Evolutionary conservation across 1,140 invertebrate species (phyloP).

Genomic region (Pantala flavescens): DNA sequence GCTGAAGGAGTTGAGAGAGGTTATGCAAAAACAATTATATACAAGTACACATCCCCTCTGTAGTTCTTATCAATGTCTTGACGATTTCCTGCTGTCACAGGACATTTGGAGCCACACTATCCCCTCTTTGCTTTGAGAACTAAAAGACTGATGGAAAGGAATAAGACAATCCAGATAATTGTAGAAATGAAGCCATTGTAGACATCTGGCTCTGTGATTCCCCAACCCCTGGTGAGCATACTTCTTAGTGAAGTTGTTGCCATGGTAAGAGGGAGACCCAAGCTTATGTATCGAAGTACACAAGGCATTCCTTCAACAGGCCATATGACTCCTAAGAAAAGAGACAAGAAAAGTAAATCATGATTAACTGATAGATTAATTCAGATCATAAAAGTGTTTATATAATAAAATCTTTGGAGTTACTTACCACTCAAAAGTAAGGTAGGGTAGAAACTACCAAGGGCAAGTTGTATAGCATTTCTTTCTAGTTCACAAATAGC

Average conservation of each 20-base stretch:
- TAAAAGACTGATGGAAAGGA: constrained; percentile 68
- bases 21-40: neutral
- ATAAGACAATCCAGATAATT: constrained; percentile 77
- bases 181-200: constrained; percentile 82
- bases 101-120: constrained; percentile 29
- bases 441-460: constrained; percentile 88
- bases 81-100: neutral
- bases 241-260: constrained; percentile 81
- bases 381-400: too few species aligned
- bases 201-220: constrained; percentile 65
- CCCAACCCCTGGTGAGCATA: constrained; percentile 84
- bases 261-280: constrained; percentile 77
- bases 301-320: constrained; percentile 58
- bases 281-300: constrained; percentile 68
- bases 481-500: constrained; percentile 78
- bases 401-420: too few species aligned
- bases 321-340: constrained; percentile 40
- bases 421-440: constrained; percentile 62
- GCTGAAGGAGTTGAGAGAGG: neutral
- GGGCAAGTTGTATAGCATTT: constrained; percentile 82
- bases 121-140: constrained; percentile 68
- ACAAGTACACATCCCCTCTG: neutral
- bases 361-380: too few species aligned
- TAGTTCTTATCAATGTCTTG: neutral
- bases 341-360: neutral